Evolutionary conservation across 2,113 vertebrate species (phyloP), one percentile per base, ranked within the genome.

Genomic region (Laticauda laticaudata): DNA sequence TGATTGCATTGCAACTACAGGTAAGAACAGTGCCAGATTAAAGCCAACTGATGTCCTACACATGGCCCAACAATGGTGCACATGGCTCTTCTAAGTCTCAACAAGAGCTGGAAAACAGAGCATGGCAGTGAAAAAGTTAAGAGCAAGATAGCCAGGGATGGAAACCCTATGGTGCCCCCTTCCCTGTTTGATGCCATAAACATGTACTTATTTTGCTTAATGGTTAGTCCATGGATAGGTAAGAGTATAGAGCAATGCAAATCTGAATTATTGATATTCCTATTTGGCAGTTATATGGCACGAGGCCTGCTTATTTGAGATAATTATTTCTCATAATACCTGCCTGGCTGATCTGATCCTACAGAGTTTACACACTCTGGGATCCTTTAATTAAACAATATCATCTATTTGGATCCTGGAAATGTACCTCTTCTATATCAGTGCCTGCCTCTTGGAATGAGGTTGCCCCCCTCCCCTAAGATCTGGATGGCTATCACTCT

Each of bases 1-100:
- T 95, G 98, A 98, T 96, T 99, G 98, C 96, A 98, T 99, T 0
- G 98, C 98, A 15, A 98, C 98, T 29, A 98, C 96, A 88, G 98
- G 98, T 98, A 61, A 88, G 92, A 56, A 51, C 75, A 43, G 7
- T 39, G 34, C 75, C 75, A 43, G 75, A 81, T 81, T 81, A 81
- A 81, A 20, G 18, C 15, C 34, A 43, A 21, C 7, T 81, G 75
- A 21, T 81, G 75, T 43, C 18, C 15, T 23, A 43, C 2, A 43
- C 75, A 43, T 21, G 20, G 75, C 18, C 75, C 34, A 81, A 10
- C 7, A 43, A 9, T 21, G 75, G 34, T 81, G 75, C 7, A 34
- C 75, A 21, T 21, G 75, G 34, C 75, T 14, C 18, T 81, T 81
- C 75, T n/a, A 43, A 2, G 6, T 21, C 75, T 81, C 18, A 81